Evolutionary conservation across 2,113 vertebrate species (phyloP), one percentile per base, ranked within the genome.

Genomic region (Perca fluviatilis): DNA sequence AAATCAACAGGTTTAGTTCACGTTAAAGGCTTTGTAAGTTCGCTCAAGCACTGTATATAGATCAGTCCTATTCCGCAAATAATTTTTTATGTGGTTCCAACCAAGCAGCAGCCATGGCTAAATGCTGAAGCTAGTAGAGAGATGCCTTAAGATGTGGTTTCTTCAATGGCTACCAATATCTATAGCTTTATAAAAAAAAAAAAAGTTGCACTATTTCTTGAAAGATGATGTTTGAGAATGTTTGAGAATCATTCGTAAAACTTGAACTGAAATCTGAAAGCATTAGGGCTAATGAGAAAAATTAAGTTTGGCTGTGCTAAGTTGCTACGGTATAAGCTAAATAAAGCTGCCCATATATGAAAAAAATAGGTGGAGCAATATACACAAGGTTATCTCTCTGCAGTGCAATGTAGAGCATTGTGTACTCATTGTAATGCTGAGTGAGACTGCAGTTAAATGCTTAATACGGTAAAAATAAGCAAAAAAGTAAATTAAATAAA

Each of bases 1-100:
- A 8, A 36, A 66, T 12, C 15, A 21, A 27, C 51, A 51, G 18
- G 18, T 43, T 61, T 11, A 50, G 51, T 33, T 67, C 16, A 11
- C 2, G 5, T 54, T 6, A 23, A 0, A n/a, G 33, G 33, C 33
- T 33, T 33, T 33, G 33, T 6, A 33, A 33, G 13, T 21, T 5
- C 27, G 27, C 33, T 50, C 47, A n/a, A 23, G 3, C 40, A 40
- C 40, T 40, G 40, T 10, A 19, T 47, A 5, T 25, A 19, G 19
- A 15, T 65, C 0, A 54, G 6, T 21, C 11, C 21, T 19, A 15
- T 46, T 65, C 21, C 65, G 46, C 5, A 68, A 65, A 61, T 13
- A 60, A 51, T 72, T 78, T 50, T 53, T 68, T 81, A 33, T 81
- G 86, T 66, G 82, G 86, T 25, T 79, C 16, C n/a, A 27, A 57